Evolutionary conservation across 2,113 vertebrate genomes (phyloP).

Genomic region (Ariopsis seemanni): DNA sequence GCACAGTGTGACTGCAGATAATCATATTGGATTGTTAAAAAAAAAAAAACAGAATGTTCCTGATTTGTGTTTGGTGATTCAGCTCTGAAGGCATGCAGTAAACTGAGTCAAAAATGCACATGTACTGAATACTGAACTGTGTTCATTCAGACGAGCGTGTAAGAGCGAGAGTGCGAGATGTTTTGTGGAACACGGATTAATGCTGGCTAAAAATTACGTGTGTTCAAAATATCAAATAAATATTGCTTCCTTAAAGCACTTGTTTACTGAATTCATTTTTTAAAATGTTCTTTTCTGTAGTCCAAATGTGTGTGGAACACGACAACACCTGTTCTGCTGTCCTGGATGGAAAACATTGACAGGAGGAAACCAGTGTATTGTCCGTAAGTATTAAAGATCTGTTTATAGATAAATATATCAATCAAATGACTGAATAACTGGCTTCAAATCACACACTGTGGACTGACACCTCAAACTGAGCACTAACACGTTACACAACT

Average conservation of each 20-base stretch:
- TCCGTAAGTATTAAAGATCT: conserved; percentile 87
- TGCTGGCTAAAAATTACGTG: not conserved
- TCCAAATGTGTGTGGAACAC: conserved; percentile 95
- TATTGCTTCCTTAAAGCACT: not conserved
- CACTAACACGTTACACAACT: not conserved
- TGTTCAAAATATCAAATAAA: not conserved
- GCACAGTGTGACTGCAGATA: conserved; percentile 3
- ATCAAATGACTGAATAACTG: not conserved
- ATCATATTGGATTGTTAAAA: not conserved
- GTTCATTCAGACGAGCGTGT: not conserved
- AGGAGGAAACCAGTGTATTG: conserved; percentile 98
- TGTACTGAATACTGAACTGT: not conserved
- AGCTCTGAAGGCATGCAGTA: not conserved
- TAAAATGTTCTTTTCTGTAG: conserved; percentile 66
- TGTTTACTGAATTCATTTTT: not conserved
- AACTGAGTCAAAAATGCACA: not conserved
- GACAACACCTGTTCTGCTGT: conserved; percentile 94
- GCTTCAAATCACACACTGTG: not conserved
- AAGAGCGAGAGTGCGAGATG: not conserved
- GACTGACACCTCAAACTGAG: not conserved
- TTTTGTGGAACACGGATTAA: not conserved
- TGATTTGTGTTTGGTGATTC: not conserved
- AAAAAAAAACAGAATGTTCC: not conserved
- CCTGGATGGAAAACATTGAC: conserved; percentile 98
- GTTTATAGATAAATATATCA: not conserved